A percentile compares a stretch with the other conserved stretches of the same genome.
Evolutionary conservation across 1,140 invertebrate genomes (phyloP).

Genomic region (Brachionus manjavacas): DNA sequence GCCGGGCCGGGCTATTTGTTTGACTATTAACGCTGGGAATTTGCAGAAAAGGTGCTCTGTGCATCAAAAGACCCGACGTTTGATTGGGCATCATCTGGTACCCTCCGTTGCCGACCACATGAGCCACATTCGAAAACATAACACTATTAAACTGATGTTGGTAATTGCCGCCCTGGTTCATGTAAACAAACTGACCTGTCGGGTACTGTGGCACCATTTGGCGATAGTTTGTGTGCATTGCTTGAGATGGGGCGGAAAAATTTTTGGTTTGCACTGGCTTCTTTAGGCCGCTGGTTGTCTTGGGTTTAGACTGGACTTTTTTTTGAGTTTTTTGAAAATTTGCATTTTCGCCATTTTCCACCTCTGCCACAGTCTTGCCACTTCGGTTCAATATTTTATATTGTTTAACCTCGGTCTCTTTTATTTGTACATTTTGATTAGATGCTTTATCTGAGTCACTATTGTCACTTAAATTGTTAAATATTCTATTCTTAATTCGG

Average conservation of each 20-base stretch:
- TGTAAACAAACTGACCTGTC: not conserved
- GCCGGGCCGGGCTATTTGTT: not conserved
- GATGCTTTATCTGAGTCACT: not conserved
- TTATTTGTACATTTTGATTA: not conserved
- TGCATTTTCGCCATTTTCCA: not conserved
- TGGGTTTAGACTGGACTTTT: not conserved
- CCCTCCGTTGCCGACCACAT: not conserved
- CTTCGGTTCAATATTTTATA: constrained; percentile 13
- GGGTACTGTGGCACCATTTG: not conserved
- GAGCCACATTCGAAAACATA: not conserved
- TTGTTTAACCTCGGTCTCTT: not conserved
- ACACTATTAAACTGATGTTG: not conserved
- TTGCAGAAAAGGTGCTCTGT: constrained; percentile 4
- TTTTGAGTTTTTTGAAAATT: not conserved
- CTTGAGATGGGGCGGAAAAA: not conserved
- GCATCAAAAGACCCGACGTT: not conserved
- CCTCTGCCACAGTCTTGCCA: not conserved
- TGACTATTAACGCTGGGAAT: not conserved
- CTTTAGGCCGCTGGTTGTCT: not conserved
- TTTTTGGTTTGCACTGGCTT: not conserved
- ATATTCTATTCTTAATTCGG: constrained; percentile 30
- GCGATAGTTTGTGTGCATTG: not conserved
- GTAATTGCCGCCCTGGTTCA: not conserved
- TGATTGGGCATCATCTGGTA: constrained; percentile 2
- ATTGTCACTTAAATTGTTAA: constrained; percentile 4